Evolutionary conservation across 2,113 vertebrate genomes (phyloP).

Genomic region (Lagopus muta): DNA sequence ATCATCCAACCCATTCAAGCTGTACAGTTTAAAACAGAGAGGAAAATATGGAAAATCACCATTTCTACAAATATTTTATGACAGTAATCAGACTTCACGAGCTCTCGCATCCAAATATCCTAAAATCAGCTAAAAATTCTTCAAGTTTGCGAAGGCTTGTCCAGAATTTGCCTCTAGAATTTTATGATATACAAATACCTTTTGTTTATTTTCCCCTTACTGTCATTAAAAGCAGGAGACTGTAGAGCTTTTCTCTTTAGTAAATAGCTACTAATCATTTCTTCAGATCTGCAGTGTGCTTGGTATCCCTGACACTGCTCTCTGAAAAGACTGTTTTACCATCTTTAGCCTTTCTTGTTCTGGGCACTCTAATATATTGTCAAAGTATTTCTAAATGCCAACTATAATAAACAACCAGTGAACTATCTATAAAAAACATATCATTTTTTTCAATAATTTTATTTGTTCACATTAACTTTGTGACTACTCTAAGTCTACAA

Average conservation of each 20-base stretch:
- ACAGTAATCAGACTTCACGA: not conserved
- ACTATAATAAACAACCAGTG: not conserved
- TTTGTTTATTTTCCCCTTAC: not conserved
- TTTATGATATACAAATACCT: not conserved
- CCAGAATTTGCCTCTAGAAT: not conserved
- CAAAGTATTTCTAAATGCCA: not conserved
- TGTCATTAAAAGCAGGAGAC: not conserved
- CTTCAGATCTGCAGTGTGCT: not conserved
- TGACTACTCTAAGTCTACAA: not conserved
- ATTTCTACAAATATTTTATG: not conserved
- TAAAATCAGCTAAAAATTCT: not conserved
- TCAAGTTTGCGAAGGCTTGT: not conserved
- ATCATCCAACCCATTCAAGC: not conserved
- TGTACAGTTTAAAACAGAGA: not conserved
- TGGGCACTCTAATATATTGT: too few relatives aligned
- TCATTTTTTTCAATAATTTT: not conserved
- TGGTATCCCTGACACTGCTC: not conserved
- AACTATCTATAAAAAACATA: not conserved
- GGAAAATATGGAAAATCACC: not conserved
- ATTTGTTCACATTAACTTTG: not conserved
- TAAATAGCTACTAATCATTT: not conserved
- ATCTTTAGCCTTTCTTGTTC: not conserved
- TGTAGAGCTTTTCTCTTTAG: not conserved
- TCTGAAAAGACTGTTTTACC: not conserved
- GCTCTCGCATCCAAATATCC: not conserved